These are phyloP conservation scores for Ctenosaura bakeri DNA, from an alignment of 2,797 vertebrate genomes.

Conservation along the genomic window DNA sequence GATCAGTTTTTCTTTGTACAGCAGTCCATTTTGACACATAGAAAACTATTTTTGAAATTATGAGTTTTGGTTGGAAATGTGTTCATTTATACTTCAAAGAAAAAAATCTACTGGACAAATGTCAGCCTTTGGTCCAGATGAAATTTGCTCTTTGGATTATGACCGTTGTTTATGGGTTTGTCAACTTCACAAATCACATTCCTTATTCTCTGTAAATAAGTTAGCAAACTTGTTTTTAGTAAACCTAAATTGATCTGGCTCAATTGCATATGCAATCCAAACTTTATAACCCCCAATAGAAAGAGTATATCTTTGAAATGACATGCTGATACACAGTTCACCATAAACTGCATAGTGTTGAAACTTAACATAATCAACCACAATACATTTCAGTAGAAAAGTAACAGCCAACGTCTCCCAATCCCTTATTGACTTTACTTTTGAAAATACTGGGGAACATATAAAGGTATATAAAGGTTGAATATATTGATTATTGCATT, in stretches of 20 bases:
- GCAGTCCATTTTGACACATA: background rate
- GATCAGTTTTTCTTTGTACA: background rate
- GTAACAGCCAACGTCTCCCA: background rate
- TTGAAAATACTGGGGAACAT: background rate
- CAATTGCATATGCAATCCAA: conserved; percentile 36
- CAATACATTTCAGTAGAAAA: conserved; percentile 10
- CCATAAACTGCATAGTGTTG: background rate
- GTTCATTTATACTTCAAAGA: background rate
- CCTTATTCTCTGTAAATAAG: background rate
- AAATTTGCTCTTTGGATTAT: background rate
- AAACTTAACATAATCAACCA: conserved; percentile 25
- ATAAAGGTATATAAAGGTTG: background rate
- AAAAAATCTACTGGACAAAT: background rate
- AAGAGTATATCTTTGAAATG: conserved; percentile 44
- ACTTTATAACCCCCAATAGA: conserved; percentile 44
- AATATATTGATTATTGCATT: background rate
- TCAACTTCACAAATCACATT: background rate
- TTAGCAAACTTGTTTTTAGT: background rate
- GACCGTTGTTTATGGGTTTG: background rate
- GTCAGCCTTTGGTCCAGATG: background rate
- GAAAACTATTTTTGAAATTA: background rate
- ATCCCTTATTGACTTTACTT: background rate
- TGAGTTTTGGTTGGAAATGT: background rate
- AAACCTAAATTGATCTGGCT: background rate
- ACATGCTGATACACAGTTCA: conserved; percentile 41